Conservation (phyloP, 2,113 vertebrate species). For the Lynx canadensis region DNA sequence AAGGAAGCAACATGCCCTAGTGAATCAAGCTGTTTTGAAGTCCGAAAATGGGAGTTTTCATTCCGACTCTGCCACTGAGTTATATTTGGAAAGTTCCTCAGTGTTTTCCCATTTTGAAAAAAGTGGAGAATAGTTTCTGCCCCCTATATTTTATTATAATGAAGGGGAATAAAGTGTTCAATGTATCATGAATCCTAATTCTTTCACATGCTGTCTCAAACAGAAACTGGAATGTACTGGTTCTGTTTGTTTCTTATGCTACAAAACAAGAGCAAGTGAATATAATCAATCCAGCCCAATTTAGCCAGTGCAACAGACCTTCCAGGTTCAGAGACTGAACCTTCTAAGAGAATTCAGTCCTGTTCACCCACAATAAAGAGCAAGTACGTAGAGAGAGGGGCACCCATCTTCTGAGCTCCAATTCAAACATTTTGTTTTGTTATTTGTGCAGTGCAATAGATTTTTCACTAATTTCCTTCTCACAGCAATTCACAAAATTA, state of each 20-base stretch:
- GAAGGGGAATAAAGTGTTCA: neutral
- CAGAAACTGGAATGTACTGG: neutral
- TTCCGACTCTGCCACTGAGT: neutral
- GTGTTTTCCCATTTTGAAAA: neutral
- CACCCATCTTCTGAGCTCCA: neutral
- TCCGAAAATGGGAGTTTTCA: neutral
- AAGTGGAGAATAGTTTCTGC: neutral
- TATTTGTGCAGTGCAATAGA: neutral
- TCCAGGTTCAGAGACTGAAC: neutral
- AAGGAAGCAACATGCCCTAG: neutral
- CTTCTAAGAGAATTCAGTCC: constrained; percentile 5
- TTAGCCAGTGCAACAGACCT: neutral
- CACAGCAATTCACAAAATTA: neutral
- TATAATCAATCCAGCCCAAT: neutral
- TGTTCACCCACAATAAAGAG: neutral
- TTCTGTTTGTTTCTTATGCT: neutral
- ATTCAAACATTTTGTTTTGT: neutral
- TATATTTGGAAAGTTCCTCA: neutral
- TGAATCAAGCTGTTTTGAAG: constrained; percentile 48
- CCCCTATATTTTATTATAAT: neutral
- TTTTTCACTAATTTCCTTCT: constrained; percentile 43
- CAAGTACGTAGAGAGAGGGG: neutral
- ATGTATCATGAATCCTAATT: neutral
- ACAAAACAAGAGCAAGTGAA: constrained; percentile 5
- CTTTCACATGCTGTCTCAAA: neutral